These are phyloP conservation scores for Pogonophryne albipinna DNA, from an alignment of 2,797 vertebrate genomes.

Conservation along the genomic window DNA sequence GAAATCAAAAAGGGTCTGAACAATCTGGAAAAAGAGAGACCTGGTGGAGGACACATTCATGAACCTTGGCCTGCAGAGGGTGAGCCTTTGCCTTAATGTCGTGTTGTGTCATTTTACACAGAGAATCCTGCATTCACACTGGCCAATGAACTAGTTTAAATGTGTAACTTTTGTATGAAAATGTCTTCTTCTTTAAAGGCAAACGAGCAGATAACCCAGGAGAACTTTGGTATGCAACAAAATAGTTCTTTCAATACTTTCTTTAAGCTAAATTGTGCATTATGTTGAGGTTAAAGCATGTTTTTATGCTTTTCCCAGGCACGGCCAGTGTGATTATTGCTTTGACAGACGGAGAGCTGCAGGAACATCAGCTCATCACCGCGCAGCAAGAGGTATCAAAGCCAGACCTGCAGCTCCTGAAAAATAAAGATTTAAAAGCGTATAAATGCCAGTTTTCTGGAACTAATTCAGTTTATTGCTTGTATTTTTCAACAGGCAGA, in stretches of 20 bases:
- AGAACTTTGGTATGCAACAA: slow-evolving; percentile 83
- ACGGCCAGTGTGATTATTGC: slow-evolving; percentile 91
- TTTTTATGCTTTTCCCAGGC: slow-evolving; percentile 74
- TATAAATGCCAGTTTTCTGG: slow-evolving; percentile 24
- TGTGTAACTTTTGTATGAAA: not conserved
- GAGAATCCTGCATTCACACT: not conserved
- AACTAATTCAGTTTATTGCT: slow-evolving; percentile 8
- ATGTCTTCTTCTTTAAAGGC: slow-evolving; percentile 82
- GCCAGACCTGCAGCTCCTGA: not conserved
- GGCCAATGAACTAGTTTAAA: not conserved
- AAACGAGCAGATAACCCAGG: slow-evolving; percentile 89
- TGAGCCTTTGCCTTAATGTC: slow-evolving; percentile 51
- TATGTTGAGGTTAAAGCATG: slow-evolving; percentile 13
- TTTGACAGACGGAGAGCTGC: slow-evolving; percentile 91
- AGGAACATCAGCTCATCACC: slow-evolving; percentile 83
- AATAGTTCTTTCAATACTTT: not conserved
- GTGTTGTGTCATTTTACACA: not conserved
- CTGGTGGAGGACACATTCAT: slow-evolving; percentile 90
- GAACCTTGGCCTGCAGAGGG: slow-evolving; percentile 90
- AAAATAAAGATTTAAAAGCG: not conserved
- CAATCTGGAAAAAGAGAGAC: slow-evolving; percentile 83
- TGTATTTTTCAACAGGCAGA: slow-evolving; percentile 82
- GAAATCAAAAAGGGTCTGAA: slow-evolving; percentile 87
- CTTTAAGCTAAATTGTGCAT: not conserved
- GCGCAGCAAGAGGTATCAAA: slow-evolving; percentile 88